Evolutionary conservation across 2,888 invertebrate genomes (phyloP).

Genomic region (Unio pictorum): DNA sequence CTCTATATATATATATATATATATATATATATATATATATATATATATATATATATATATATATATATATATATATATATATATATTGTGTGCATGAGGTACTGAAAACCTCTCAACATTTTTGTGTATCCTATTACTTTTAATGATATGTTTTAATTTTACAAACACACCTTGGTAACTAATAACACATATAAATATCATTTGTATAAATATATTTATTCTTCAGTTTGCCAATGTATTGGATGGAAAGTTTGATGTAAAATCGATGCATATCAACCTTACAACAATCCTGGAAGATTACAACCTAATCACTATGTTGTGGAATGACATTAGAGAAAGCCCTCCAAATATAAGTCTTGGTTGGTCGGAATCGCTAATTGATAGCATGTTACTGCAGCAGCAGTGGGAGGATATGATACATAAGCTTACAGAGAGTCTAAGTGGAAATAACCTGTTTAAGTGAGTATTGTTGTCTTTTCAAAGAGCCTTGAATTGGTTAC

Average conservation of each 20-base stretch:
- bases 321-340: conserved; percentile 21
- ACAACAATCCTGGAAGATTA: conserved; percentile 12
- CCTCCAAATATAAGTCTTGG: conserved; percentile 37
- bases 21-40: too few relatives aligned
- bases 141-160: too few relatives aligned
- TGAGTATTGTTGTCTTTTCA: conserved; percentile 1
- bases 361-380: conserved; percentile 24
- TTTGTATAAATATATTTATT: not conserved
- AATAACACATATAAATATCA: not conserved
- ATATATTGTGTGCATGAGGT: too few relatives aligned
- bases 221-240: conserved; percentile 12
- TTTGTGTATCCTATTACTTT: too few relatives aligned
- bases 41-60: too few relatives aligned
- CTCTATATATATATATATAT: too few relatives aligned
- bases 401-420: conserved; percentile 32
- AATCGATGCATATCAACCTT: conserved; percentile 15
- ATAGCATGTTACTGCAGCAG: conserved; percentile 20
- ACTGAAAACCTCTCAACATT: too few relatives aligned
- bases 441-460: conserved; percentile 3
- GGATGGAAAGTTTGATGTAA: conserved; percentile 2
- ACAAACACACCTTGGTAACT: too few relatives aligned
- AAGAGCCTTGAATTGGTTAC: not conserved
- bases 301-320: conserved; percentile 19
- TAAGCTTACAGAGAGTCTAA: not conserved
- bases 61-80: too few relatives aligned